Percentiles rank a stretch among this genome's conserved stretches.
These are phyloP conservation scores for Dasysyrphus tricinctus DNA, from an alignment of 2,888 invertebrate species.

Conservation along the genomic window DNA sequence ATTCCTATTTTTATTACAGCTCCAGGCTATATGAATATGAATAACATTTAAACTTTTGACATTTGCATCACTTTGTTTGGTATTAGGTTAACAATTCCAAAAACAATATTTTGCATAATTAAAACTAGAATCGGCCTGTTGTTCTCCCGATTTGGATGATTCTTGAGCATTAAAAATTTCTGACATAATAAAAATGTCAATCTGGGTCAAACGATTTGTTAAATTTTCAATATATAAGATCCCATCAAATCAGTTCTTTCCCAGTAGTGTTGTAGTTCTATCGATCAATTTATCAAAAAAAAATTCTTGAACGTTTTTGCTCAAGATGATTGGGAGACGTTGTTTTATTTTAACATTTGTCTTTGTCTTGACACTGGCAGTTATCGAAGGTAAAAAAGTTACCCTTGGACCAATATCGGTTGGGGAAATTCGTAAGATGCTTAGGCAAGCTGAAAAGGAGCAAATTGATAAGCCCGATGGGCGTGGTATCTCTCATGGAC, in stretches of 20 bases:
- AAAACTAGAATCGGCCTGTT: not conserved
- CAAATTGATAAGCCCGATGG: not conserved
- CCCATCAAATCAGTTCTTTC: not conserved
- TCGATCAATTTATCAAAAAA: not conserved
- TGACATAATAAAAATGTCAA: not conserved
- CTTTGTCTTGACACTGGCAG: not conserved
- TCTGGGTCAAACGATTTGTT: not conserved
- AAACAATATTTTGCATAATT: not conserved
- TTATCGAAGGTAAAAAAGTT: not conserved
- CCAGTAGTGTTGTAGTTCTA: not conserved
- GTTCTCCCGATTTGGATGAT: not conserved
- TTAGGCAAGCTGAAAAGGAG: not conserved
- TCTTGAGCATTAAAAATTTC: not conserved
- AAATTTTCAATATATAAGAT: slow-evolving; percentile 1
- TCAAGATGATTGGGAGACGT: not conserved
- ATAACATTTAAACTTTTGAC: not conserved
- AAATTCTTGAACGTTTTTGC: not conserved
- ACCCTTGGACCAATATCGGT: not conserved
- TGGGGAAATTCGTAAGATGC: not conserved
- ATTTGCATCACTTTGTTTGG: not conserved
- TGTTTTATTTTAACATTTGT: not conserved
- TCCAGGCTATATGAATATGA: not conserved
- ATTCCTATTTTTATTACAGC: not conserved
- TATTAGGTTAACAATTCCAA: not conserved
- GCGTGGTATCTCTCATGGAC: not conserved